Evolutionary conservation across 2,888 invertebrate species (phyloP).

Genomic region (Augiades crinisus): DNA sequence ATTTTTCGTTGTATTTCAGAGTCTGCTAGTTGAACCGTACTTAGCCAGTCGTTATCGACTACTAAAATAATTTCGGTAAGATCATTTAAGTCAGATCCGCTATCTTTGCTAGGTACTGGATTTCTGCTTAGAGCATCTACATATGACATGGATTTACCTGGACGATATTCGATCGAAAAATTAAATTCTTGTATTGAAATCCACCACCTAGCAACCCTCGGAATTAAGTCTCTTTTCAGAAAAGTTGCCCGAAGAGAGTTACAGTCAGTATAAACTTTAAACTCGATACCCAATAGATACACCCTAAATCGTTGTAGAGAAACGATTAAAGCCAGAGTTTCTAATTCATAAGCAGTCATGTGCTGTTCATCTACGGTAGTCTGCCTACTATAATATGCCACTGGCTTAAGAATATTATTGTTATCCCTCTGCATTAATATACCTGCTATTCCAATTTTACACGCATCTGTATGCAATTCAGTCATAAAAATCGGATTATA

Average conservation of each 20-base stretch:
- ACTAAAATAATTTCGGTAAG: background rate
- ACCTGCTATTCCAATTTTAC: slow-evolving; percentile 39
- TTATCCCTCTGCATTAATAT: slow-evolving; percentile 38
- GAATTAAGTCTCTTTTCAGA: slow-evolving; percentile 37
- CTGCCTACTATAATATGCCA: slow-evolving; percentile 42
- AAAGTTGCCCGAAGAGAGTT: slow-evolving; percentile 42
- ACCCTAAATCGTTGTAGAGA: slow-evolving; percentile 41
- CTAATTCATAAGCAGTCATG: slow-evolving; percentile 46
- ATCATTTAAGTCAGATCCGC: no score
- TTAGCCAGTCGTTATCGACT: slow-evolving; percentile 26
- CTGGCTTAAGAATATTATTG: slow-evolving; percentile 26
- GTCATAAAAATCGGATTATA: slow-evolving; percentile 31
- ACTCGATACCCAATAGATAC: slow-evolving; percentile 39
- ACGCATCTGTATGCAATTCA: slow-evolving; percentile 46
- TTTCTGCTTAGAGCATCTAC: slow-evolving; percentile 44
- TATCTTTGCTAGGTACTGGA: slow-evolving; percentile 20
- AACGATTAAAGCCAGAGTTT: slow-evolving; percentile 45
- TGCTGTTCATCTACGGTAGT: slow-evolving; percentile 40
- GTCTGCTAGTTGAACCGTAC: slow-evolving; percentile 29
- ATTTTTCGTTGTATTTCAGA: slow-evolving; percentile 29
- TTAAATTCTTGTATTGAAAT: slow-evolving; percentile 39
- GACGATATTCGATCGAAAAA: slow-evolving; percentile 37
- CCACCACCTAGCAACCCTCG: slow-evolving; percentile 45
- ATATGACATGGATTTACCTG: slow-evolving; percentile 38
- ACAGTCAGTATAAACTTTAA: slow-evolving; percentile 42